A percentile compares a stretch with the other conserved stretches of the same genome.
phyloP scores from a whole-genome alignment of 2,888 invertebrate genomes.

The Gibbula magus region DNA sequence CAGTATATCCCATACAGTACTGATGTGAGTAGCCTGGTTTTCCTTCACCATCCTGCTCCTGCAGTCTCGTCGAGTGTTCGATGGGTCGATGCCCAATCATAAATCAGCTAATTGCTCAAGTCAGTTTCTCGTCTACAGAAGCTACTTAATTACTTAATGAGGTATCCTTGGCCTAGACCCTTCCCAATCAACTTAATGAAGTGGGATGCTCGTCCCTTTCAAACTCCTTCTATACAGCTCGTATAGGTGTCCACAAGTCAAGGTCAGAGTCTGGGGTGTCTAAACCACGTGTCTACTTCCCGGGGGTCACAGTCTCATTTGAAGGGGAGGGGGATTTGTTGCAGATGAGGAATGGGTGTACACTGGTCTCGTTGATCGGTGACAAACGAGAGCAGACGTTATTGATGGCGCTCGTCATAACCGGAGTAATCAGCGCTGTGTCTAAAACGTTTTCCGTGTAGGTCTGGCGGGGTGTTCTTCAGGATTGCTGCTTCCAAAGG shows the following conservation, averaged over 20 bases:
- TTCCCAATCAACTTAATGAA: neutral
- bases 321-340: too few relatives aligned
- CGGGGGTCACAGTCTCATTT: too few relatives aligned
- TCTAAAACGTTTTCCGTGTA: conserved; percentile 24
- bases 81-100: neutral
- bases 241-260: too few relatives aligned
- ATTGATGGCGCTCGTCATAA: conserved; percentile 1
- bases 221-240: too few relatives aligned
- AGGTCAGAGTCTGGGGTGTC: too few relatives aligned
- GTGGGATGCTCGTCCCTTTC: neutral
- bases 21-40: too few relatives aligned
- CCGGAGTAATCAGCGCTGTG: neutral
- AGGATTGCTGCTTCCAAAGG: neutral
- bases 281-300: too few relatives aligned
- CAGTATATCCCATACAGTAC: too few relatives aligned
- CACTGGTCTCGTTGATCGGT: neutral
- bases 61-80: too few relatives aligned
- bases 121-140: neutral
- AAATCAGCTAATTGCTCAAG: neutral
- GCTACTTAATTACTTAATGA: conserved; percentile 5
- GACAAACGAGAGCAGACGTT: conserved; percentile 1
- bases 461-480: neutral
- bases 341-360: too few relatives aligned
- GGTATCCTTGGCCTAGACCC: neutral
- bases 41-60: too few relatives aligned